Base-by-base conservation (phyloP, 1,140 invertebrate species). In the Leptinotarsa lineolata region DNA sequence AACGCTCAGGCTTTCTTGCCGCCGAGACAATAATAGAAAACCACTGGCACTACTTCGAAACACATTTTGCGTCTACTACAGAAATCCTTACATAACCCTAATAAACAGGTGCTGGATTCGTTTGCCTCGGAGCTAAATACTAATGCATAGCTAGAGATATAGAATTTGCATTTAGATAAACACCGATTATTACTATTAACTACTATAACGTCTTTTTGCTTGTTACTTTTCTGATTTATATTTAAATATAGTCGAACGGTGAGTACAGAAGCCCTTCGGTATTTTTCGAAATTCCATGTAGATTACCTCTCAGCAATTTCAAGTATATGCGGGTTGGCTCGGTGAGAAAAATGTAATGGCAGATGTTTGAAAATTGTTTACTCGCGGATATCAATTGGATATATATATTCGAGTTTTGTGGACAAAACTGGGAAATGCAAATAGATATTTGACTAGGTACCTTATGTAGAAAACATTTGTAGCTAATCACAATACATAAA, bases 141-240 rank as follows among this genome's bases (percentile, higher is more conserved):
- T 46, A 46, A 46, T 46, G 45, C 13, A 16, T n/a, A 54, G 48
- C 48, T 54, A 54, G 4, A 54, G 48, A 54, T 54, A 54, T n/a
- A 54, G 16, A 54, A 54, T 54, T 54, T 8, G 48, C 48, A n/a
- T 54, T 54, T 54, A 54, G 48, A 54, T 54, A 54, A 54, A 54
- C 13, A 54, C 48, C 48, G 48, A 54, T 54, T n/a, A n/a, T n/a
- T 12, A 54, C 48, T 54, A 54, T n/a, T 16, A 54, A 54, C 16
- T 54, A n/a, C 48, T 54, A 54, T n/a, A 16, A n/a, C 12, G 48
- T 54, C 2, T 54, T 54, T 54, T 54, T 54, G n/a, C 48, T 54
- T 54, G 48, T 54, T 54, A 18, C 2, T 12, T 18, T 54, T 18
- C 13, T 2, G 13, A 54, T 54, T 54, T 54, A 54, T 54, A 54